Base-by-base conservation (phyloP, 2,797 vertebrate genomes). In the Syngnathus acus region DNA sequence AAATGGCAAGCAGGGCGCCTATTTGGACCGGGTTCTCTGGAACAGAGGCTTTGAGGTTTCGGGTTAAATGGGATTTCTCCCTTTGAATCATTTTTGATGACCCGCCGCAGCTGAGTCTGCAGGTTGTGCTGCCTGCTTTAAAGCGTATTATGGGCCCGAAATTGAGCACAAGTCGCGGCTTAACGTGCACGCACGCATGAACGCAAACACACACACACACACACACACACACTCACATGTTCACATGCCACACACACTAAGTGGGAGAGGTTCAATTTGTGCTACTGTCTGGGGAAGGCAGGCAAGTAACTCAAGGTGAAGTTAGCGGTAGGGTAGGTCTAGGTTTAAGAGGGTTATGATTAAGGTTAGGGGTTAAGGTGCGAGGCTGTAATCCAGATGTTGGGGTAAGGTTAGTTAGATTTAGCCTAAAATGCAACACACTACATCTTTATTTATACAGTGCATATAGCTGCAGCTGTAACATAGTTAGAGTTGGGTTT, bases 41-140 rank as follows among this genome's bases (percentile, higher is more conserved):
- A 90, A 87, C 74, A 81, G 65, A 72, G 58, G 86, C 83, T 87
- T 83, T 87, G 77, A 86, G 85, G 86, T 87, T 74, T 61, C 72
- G 82, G 89, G 89, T 89, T 92, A 91, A 91, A 91, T 90, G 87
- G 86, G 84, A 90, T 91, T 88, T 78, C 87, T 89, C 80, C 79
- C 83, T 85, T 87, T 89, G 85, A 90, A 87, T 90, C 87, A 81
- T 90, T 91, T 88, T 88, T 62, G 84, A 90, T 88, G 88, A 90
- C 84, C 88, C 70, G 66, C 78, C 57, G 54, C 85, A 84, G 87
- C 89, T 90, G 90, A 91, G 82, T 89, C 85, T 86, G 89, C 90
- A 90, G 86, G 83, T 87, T 89, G 84, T 88, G 83, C 74, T 65
- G 78, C 74, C 73, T 72, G 78, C 89, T 88, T 83, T 89, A 85